Conservation (phyloP, 2,113 vertebrate species). For the Galemys pyrenaicus region DNA sequence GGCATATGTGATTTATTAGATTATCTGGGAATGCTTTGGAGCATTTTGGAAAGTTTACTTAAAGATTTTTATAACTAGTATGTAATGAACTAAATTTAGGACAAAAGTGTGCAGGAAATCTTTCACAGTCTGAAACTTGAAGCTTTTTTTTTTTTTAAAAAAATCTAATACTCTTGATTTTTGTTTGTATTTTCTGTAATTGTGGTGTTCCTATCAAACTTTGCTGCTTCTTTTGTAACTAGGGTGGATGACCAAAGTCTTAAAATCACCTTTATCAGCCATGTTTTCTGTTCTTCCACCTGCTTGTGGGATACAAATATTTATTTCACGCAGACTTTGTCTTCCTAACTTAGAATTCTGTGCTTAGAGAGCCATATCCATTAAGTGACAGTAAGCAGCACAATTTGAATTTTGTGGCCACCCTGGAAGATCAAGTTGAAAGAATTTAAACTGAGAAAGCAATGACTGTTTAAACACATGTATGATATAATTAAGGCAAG, state of each 20-base stretch:
- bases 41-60: constrained; percentile 8
- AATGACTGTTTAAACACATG: constrained; percentile 60
- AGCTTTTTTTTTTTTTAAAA: neutral
- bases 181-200: neutral
- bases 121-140: neutral
- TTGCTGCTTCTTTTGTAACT: neutral
- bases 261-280: neutral
- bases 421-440: constrained; percentile 19
- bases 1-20: neutral
- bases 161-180: neutral
- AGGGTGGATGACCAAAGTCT: neutral
- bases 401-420: neutral
- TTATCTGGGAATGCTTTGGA: neutral
- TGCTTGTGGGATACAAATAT: constrained; percentile 21
- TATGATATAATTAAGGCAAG: constrained; percentile 53
- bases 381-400: neutral
- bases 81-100: neutral
- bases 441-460: constrained; percentile 46
- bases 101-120: neutral
- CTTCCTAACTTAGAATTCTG: neutral
- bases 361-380: constrained; percentile 33
- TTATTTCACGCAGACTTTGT: neutral
- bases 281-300: neutral
- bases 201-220: neutral
- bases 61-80: neutral